These are phyloP conservation scores for Alentia gelatinosa DNA, from an alignment of 2,888 invertebrate genomes.

Conservation along the genomic window DNA sequence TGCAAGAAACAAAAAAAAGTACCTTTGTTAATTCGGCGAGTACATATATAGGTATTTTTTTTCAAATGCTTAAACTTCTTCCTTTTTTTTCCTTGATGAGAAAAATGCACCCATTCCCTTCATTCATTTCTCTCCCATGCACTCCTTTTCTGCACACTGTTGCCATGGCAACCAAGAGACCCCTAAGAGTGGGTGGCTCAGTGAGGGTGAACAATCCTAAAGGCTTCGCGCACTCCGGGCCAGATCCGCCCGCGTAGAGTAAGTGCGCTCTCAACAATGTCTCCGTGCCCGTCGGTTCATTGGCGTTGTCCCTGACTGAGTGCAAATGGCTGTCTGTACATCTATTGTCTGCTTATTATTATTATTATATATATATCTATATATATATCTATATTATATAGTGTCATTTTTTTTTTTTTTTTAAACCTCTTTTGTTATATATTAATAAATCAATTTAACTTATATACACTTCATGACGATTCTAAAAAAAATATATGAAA, in stretches of 20 bases:
- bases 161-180: constrained; percentile 54
- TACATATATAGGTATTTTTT: constrained; percentile 7
- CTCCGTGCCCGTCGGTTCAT: constrained; percentile 47
- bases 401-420: constrained; percentile 53
- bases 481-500: background rate
- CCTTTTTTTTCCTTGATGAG: constrained; percentile 44
- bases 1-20: background rate
- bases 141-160: constrained; percentile 57
- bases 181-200: constrained; percentile 40
- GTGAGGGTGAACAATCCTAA: constrained; percentile 30
- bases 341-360: constrained; percentile 57
- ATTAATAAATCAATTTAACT: constrained; percentile 25
- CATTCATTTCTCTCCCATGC: constrained; percentile 55
- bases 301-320: constrained; percentile 47
- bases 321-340: constrained; percentile 49
- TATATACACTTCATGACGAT: constrained; percentile 4
- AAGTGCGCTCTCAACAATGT: constrained; percentile 36
- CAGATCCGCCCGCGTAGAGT: constrained; percentile 21
- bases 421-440: constrained; percentile 13
- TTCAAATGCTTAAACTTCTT: constrained; percentile 25
- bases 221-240: constrained; percentile 27
- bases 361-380: too few relatives aligned
- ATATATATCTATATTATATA: constrained; percentile 55
- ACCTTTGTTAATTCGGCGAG: background rate
- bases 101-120: constrained; percentile 55